Percentiles rank a stretch among this genome's conserved stretches.
These are phyloP conservation scores for Syngnathus acus DNA, from an alignment of 2,797 vertebrate species.

Conservation along the genomic window DNA sequence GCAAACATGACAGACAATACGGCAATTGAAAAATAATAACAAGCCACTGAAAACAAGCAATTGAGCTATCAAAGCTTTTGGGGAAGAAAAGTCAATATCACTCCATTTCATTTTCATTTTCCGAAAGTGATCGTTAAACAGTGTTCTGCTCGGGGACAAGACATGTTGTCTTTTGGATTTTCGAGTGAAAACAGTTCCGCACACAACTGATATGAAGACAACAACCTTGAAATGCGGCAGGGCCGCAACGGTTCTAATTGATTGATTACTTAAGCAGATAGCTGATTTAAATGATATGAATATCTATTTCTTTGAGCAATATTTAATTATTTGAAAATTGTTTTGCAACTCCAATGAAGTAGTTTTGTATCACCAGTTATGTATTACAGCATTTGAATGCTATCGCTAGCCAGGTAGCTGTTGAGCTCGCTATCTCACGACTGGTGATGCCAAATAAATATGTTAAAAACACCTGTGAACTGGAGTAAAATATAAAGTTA, in stretches of 20 bases:
- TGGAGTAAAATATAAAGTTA: too few relatives aligned
- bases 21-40: conserved; percentile 77
- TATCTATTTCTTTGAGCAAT: too few relatives aligned
- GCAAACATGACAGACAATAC: conserved; percentile 64
- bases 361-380: too few relatives aligned
- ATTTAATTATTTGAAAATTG: too few relatives aligned
- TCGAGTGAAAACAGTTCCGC: conserved; percentile 57
- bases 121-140: conserved; percentile 62
- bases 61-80: conserved; percentile 72
- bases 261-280: conserved; percentile 1
- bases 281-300: too few relatives aligned
- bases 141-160: conserved; percentile 25
- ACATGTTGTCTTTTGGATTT: conserved; percentile 63
- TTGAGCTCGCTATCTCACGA: neutral
- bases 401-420: neutral
- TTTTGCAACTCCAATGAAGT: too few relatives aligned
- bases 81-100: conserved; percentile 66
- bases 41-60: conserved; percentile 72
- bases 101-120: conserved; percentile 64
- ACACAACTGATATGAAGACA: conserved; percentile 54
- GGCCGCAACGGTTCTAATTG: neutral
- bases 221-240: conserved; percentile 22
- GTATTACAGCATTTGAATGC: too few relatives aligned
- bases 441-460: too few relatives aligned
- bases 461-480: too few relatives aligned